Percentiles rank a stretch among this genome's conserved stretches.
Evolutionary conservation across 2,113 vertebrate genomes (phyloP).

Genomic region (Carlito syrichta): DNA sequence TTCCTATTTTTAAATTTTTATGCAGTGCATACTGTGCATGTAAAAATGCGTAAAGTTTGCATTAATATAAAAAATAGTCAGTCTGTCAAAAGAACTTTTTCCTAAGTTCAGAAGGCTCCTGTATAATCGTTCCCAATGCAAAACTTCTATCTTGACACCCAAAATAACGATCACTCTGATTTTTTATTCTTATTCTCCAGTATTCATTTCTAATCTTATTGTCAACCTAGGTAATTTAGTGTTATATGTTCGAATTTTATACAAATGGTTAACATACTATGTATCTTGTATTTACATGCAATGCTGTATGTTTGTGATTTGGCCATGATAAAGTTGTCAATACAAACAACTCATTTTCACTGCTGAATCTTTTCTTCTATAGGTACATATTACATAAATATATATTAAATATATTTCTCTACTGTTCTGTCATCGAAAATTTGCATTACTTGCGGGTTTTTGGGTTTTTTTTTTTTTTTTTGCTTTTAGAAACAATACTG

Average conservation of each 20-base stretch:
- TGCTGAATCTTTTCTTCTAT: background rate
- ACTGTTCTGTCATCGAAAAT: background rate
- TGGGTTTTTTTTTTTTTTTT: too few relatives aligned
- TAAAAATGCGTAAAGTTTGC: background rate
- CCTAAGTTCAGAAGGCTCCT: background rate
- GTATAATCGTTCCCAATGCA: background rate
- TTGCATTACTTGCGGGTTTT: background rate
- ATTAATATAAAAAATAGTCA: background rate
- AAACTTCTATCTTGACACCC: background rate
- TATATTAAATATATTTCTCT: background rate
- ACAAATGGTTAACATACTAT: background rate
- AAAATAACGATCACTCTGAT: background rate
- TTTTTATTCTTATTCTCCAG: background rate
- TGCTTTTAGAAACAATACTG: background rate
- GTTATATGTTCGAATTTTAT: background rate
- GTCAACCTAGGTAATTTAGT: background rate
- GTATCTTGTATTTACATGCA: background rate
- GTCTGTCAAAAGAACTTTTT: background rate
- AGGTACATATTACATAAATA: background rate
- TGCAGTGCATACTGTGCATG: background rate
- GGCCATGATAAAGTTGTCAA: background rate
- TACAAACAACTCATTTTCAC: background rate
- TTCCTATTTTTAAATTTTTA: background rate
- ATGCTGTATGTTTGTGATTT: background rate
- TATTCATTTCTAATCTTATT: background rate